Base-by-base conservation (phyloP, 2,888 invertebrate species). In the Aleiodes testaceus region DNA sequence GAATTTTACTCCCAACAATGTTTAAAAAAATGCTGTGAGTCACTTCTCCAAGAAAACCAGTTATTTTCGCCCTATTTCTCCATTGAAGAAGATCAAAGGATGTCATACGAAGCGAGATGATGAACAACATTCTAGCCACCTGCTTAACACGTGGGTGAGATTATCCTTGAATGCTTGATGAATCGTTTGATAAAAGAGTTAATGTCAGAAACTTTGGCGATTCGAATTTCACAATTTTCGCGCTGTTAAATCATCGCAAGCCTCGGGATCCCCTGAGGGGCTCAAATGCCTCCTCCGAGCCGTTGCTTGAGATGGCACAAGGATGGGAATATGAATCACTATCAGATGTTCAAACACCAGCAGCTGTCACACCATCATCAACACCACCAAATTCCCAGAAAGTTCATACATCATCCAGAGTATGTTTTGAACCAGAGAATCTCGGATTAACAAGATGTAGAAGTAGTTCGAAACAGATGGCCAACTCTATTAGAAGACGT, bases 391-490 rank as follows among this genome's bases (percentile, higher is more conserved):
- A 75, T 53, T 55, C 73, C 16, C 77, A 75, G 18, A 85, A 82
- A 69, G 45, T 70, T 0, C 82, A 82, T 30, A 75, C 82, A 16
- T 73, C 81, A 7, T 84, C 86, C 73, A 90, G 92, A 79, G 93
- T 93, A 55, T 93, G 93, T 84, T 93, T 93, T 81, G 92, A 87
- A 72, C 79, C 86, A 2, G 85, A 87, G 66, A 86, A 85, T 69
- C 78, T 85, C 70, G 83, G 85, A 12, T 80, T 82, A 12, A 85
- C 85, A 1, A 81, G 86, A 72, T 79, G 87, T 50, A 78, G 86
- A 5, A 87, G 87, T 73, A 87, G 86, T 74, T 45, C 63, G 7
- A 44, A 18, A 63, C 63, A 73, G 59, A 12, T 70, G 75, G 69
- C 72, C 50, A 42, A 70, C 73, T 69, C 74, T 47, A 69, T 67